Base-by-base conservation (phyloP, 2,888 invertebrate species). In the Archips xylosteana region DNA sequence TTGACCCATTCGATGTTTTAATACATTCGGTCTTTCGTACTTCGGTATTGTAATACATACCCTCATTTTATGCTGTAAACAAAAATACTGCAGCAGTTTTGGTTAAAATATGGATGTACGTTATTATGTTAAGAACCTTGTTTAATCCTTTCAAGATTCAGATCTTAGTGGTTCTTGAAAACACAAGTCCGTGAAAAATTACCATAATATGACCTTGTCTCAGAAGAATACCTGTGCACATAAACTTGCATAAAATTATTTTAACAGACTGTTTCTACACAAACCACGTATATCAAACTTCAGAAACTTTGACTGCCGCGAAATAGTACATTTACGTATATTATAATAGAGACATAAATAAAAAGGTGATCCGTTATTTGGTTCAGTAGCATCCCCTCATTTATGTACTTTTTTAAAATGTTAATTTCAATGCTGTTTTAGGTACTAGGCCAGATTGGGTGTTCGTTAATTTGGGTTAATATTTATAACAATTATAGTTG, bases 161-260 rank as follows among this genome's bases (percentile, higher is more conserved):
- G 36, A 51, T 63, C 49, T 64, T 63, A 47, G 49, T 73, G 49
- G 32, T 62, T 34, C 63, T 66, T 59, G 71, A 65, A 71, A 70
- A 65, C 23, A 73, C 9, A 59, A 64, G 54, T 61, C 42, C 45
- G 57, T 57, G 39, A 45, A 65, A 65, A 70, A 74, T 69, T 69
- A 39, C n/a, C 73, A 64, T 73, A 63, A 68, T 60, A 42, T 60
- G 69, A 60, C 73, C 74, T 74, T 69, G 73, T 60, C 42, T 73
- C 34, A 10, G 45, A 69, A 72, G 57, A 59, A 47, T 60, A 13
- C 42, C 32, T 64, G 45, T 60, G 60, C 15, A 60, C 49, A 51
- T 68, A 61, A 59, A 63, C 54, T 60, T 65, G 73, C 54, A 36
- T 51, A 69, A 59, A 69, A 64, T 51, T 59, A 32, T 59, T 73